Evolutionary conservation across 1,140 invertebrate species (phyloP).

Genomic region (Calephelis nemesis): DNA sequence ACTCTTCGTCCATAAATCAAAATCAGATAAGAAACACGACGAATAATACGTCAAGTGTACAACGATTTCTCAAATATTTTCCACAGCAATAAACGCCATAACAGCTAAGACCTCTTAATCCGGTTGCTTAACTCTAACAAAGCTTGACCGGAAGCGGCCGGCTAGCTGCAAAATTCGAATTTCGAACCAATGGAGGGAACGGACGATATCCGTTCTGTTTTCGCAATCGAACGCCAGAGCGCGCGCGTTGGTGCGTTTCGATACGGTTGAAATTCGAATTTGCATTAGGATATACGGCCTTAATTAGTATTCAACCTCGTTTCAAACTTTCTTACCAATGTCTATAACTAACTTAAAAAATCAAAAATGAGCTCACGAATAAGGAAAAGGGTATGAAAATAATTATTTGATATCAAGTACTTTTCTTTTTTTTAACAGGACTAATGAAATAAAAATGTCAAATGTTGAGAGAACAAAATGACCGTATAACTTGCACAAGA

Average conservation of each 20-base stretch:
- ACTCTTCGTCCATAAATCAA: no score
- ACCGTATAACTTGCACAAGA: no score
- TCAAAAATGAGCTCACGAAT: no score
- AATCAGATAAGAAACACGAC: no score
- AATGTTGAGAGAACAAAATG: no score
- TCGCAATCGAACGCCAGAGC: conserved; percentile 51
- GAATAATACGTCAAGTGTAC: background rate
- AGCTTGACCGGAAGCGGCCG: conserved; percentile 59
- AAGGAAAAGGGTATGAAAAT: no score
- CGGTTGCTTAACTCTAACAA: conserved; percentile 65
- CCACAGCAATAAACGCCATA: conserved; percentile 40
- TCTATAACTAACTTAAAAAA: background rate
- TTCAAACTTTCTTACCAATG: conserved; percentile 6
- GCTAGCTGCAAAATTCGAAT: conserved; percentile 74
- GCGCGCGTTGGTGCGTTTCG: conserved; percentile 60
- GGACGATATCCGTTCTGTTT: conserved; percentile 75
- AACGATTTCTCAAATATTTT: conserved; percentile 2
- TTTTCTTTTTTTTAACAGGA: no score
- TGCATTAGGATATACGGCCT: conserved; percentile 47
- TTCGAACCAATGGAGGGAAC: conserved; percentile 68
- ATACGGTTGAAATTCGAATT: conserved; percentile 51
- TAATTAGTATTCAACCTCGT: conserved; percentile 28
- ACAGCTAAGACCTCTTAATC: conserved; percentile 38
- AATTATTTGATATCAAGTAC: no score
- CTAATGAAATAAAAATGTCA: no score